These are phyloP conservation scores for Theocolax elegans DNA, from an alignment of 1,140 invertebrate genomes.

Conservation along the genomic window DNA sequence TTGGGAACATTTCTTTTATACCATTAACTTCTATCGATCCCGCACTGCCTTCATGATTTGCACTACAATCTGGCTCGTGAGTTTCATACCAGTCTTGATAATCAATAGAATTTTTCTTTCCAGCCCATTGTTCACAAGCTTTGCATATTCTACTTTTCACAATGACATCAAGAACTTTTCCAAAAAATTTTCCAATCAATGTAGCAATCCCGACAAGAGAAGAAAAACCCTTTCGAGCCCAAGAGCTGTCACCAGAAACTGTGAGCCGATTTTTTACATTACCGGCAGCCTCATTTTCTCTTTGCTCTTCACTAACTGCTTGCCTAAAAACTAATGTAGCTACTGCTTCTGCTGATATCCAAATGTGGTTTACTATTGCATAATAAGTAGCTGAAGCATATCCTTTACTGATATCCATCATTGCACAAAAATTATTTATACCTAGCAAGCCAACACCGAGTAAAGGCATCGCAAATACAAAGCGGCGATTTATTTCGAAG, in stretches of 20 bases:
- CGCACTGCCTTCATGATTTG: too few relatives aligned
- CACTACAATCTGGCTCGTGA: too few relatives aligned
- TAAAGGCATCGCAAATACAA: too few relatives aligned
- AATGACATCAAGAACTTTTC: neutral
- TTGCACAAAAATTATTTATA: slow-evolving; percentile 41
- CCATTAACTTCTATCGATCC: too few relatives aligned
- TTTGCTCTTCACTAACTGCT: slow-evolving; percentile 3
- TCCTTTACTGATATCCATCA: slow-evolving; percentile 40
- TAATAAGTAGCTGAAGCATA: slow-evolving; percentile 11
- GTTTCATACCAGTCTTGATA: slow-evolving; percentile 8
- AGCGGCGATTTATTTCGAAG: too few relatives aligned
- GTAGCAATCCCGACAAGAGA: too few relatives aligned
- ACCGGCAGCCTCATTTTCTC: too few relatives aligned
- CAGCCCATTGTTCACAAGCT: slow-evolving; percentile 8
- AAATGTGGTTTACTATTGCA: too few relatives aligned
- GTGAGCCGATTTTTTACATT: too few relatives aligned
- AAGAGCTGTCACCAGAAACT: slow-evolving; percentile 16
- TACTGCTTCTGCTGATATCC: too few relatives aligned
- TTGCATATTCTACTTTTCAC: slow-evolving; percentile 12
- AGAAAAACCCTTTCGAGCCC: slow-evolving; percentile 18
- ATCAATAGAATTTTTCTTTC: slow-evolving; percentile 1
- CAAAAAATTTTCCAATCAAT: neutral
- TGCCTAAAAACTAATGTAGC: neutral
- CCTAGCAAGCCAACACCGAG: slow-evolving; percentile 33
- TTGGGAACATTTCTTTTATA: too few relatives aligned